These are phyloP conservation scores for Galeruca laticollis DNA, from an alignment of 2,888 invertebrate genomes.

Conservation along the genomic window DNA sequence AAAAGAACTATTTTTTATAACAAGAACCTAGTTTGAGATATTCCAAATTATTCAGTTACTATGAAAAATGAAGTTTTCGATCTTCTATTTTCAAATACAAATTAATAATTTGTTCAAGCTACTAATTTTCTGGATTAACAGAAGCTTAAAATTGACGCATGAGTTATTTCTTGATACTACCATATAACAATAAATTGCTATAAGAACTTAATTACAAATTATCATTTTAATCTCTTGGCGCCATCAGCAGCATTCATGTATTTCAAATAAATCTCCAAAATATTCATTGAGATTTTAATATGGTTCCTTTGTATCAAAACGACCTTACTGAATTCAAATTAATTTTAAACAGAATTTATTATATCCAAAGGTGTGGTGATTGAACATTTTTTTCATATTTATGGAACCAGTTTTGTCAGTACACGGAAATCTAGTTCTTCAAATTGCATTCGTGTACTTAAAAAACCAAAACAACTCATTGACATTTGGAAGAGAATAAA, in stretches of 20 bases:
- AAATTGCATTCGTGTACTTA: neutral
- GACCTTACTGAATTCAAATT: neutral
- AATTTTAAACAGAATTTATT: neutral
- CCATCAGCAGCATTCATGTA: neutral
- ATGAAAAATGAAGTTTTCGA: too few relatives aligned
- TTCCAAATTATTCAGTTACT: too few relatives aligned
- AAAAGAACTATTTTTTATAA: too few relatives aligned
- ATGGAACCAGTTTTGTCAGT: conserved; percentile 14
- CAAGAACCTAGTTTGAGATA: too few relatives aligned
- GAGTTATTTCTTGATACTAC: too few relatives aligned
- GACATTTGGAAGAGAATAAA: conserved; percentile 17
- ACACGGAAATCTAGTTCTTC: conserved; percentile 20
- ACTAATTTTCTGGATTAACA: too few relatives aligned
- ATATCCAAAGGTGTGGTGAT: neutral
- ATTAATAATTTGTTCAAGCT: too few relatives aligned
- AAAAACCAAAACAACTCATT: conserved; percentile 14
- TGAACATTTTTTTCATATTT: conserved; percentile 4
- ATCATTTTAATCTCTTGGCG: too few relatives aligned
- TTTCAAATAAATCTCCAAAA: neutral
- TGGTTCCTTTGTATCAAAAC: neutral
- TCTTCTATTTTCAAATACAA: too few relatives aligned
- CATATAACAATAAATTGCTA: too few relatives aligned
- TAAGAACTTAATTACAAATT: too few relatives aligned
- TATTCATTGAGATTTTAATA: neutral
- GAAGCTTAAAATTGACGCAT: too few relatives aligned